Conservation (phyloP, 2,113 vertebrate species). For the Percopsis transmontana region DNA sequence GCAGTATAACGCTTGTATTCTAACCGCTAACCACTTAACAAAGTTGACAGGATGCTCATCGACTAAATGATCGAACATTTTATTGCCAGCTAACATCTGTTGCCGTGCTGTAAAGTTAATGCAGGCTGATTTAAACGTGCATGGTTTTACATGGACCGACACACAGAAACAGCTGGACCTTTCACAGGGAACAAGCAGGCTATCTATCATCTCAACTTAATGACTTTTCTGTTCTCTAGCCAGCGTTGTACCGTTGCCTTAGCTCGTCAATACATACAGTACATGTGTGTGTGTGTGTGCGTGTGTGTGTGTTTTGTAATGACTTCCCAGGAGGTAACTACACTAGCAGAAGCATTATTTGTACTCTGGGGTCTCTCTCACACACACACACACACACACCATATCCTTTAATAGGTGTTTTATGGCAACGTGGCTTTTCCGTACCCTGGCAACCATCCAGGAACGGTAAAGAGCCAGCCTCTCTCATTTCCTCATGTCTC, state of each 20-base stretch:
- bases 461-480: conserved; percentile 10
- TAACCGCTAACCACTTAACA: too few relatives aligned
- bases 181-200: neutral
- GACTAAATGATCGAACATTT: too few relatives aligned
- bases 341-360: neutral
- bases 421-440: too few relatives aligned
- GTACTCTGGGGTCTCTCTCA: neutral
- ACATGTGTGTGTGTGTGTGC: conserved; percentile 11
- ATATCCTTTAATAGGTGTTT: neutral
- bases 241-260: too few relatives aligned
- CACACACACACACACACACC: neutral
- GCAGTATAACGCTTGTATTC: too few relatives aligned
- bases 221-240: neutral
- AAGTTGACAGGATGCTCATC: neutral
- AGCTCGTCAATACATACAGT: neutral
- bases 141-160: neutral
- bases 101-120: too few relatives aligned
- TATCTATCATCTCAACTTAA: neutral
- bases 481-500: conserved; percentile 8
- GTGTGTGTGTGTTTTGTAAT: conserved; percentile 27
- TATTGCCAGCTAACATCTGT: too few relatives aligned
- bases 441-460: conserved; percentile 24
- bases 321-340: conserved; percentile 18
- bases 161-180: neutral
- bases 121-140: too few relatives aligned